Evolutionary conservation across 2,797 vertebrate species (phyloP), one percentile per base, ranked within the genome.

Genomic region (Cuculus canorus): DNA sequence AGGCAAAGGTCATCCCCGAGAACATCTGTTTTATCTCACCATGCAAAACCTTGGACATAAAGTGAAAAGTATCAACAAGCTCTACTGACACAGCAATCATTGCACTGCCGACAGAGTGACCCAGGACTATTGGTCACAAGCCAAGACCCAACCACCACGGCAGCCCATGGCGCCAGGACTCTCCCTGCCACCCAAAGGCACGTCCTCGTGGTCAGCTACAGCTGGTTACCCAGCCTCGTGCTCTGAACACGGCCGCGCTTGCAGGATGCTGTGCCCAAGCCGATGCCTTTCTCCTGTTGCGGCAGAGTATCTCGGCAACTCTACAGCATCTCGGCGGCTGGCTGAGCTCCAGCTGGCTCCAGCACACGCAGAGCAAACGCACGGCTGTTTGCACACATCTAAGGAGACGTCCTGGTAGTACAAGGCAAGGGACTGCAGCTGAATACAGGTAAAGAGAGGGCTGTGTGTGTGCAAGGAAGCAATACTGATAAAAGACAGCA

Each of bases 121-220:
- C n/a, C 11, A 43, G 56, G 39, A 28, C 52, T 52, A 6, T 1
- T 1, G 1, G 33, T 27, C 52, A 77, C 28, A 17, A 76, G 25
- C 47, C 77, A 41, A 79, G 59, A 30, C 6, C 25, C 66, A 65
- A 32, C 2, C 0, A 0, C 41, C 23, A 13, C 5, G 30, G 57
- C 22, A 61, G 54, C 45, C n/a, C 10, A 0, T 0, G 18, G 14
- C 0, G 0, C 57, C 0, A 0, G 35, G 63, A 53, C 30, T 25
- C 35, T 45, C 25, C 12, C 30, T 21, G 59, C 15, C 13, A 1
- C 6, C 13, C 2, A 1, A 57, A 82, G 37, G 27, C 64, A 35
- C 3, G 7, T 64, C 66, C 32, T 64, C 7, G 13, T 2, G 10
- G 21, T 4, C 57, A 39, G 53, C 32, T 48, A 65, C 30, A 61